Base-by-base conservation (phyloP, 2,113 vertebrate species). In the Aphyosemion australe region DNA sequence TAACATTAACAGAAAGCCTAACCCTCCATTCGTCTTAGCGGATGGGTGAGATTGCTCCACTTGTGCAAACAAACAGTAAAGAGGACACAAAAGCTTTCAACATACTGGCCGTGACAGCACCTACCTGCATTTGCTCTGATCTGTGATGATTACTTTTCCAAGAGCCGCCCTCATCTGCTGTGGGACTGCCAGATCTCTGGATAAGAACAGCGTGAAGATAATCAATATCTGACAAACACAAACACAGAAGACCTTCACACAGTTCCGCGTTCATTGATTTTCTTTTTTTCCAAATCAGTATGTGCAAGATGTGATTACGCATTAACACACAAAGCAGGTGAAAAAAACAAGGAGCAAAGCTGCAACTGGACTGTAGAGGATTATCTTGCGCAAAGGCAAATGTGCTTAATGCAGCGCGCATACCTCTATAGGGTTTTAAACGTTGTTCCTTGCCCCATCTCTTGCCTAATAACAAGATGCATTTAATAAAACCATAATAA, bases 141-240 rank as follows among this genome's bases (percentile, higher is more conserved):
- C 65, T 77, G 68, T 84, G 80, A 49, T 79, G 73, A 43, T 39
- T 60, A 31, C 54, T 72, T 73, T 69, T 90, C 87, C 87, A 79
- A 8, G 80, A 65, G 21, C 61, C 62, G 21, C 59, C 47, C 48
- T 90, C 86, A 15, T 91, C 90, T 0, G 67, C 74, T 1, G 80
- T 57, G 43, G 91, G 91, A 51, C 87, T 92, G 59, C 86, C 82
- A 14, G 82, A 79, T 71, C 90, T 88, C 91, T 93, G 82, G 20
- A 78, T 73, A 43, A 53, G 9, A 78, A 62, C 2, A 60, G 60
- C 48, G 48, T 39, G 32, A 51, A 53, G 34, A 72, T 41, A 67
- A 74, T 69, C 51, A 57, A 71, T 51, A 39, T 48, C 11, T 1
- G 14, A 45, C 39, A 58, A 57, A 57, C 46, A 65, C 64, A 77